Percentiles rank a stretch among this genome's conserved stretches.
Conservation (phyloP, 2,888 invertebrate genomes). For the Lissocephala sabroskyi region DNA sequence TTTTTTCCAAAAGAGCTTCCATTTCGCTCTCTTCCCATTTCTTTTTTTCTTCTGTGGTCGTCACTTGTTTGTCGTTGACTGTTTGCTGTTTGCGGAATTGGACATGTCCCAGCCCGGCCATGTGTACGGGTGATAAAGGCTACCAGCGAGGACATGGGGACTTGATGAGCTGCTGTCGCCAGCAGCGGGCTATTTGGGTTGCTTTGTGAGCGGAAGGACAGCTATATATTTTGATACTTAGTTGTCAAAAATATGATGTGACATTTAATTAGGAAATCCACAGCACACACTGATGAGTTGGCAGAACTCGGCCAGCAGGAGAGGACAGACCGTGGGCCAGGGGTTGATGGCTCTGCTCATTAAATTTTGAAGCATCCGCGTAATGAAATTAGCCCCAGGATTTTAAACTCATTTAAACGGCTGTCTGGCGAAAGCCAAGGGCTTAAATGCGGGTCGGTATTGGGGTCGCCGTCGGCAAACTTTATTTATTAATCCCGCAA, state of each 20-base stretch:
- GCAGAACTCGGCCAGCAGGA: conserved; percentile 15
- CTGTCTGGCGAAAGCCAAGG: not conserved
- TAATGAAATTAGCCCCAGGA: conserved; percentile 14
- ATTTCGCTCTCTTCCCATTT: conserved; percentile 2
- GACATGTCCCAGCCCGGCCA: not conserved
- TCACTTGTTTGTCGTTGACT: conserved; percentile 1
- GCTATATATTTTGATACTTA: conserved; percentile 37
- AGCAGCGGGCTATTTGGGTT: conserved; percentile 22
- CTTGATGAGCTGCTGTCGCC: not conserved
- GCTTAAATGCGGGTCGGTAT: not conserved
- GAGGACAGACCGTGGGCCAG: too few species aligned
- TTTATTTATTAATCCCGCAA: conserved; percentile 48
- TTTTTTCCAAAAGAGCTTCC: conserved; percentile 28
- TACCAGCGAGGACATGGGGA: not conserved
- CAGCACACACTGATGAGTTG: conserved; percentile 20
- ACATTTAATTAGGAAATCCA: conserved; percentile 58
- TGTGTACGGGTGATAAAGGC: conserved; percentile 20
- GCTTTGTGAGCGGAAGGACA: conserved; percentile 6
- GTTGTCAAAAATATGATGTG: conserved; percentile 45
- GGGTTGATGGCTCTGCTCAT: conserved; percentile 8
- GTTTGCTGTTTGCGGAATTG: conserved; percentile 5
- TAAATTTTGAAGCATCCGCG: too few species aligned
- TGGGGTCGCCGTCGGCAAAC: not conserved
- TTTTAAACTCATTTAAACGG: conserved; percentile 15
- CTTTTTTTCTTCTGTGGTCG: conserved; percentile 10